Percentiles rank a stretch among this genome's conserved stretches.
Evolutionary conservation across 2,113 vertebrate species (phyloP).

Genomic region (Chionis minor): DNA sequence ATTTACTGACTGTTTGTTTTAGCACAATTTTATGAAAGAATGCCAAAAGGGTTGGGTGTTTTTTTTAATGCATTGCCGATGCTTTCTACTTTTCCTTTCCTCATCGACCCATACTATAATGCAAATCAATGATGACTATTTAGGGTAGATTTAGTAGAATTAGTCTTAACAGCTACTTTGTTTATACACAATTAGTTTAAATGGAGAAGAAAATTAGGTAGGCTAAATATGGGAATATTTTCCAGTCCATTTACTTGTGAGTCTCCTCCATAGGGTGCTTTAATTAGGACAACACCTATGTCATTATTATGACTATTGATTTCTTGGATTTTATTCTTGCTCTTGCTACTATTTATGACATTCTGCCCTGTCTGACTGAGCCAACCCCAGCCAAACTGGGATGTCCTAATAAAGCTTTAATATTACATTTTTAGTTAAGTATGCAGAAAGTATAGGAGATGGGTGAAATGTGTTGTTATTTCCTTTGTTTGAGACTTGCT

Average conservation of each 20-base stretch:
- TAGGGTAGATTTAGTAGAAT: constrained; percentile 54
- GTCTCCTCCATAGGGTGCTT: not conserved
- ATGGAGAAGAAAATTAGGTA: constrained; percentile 51
- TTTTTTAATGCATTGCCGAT: not conserved
- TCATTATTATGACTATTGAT: constrained; percentile 26
- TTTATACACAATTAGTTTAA: constrained; percentile 61
- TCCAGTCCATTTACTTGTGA: constrained; percentile 32
- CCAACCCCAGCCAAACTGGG: not conserved
- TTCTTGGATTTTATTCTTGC: not conserved
- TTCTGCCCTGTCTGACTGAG: not conserved
- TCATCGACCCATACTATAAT: not conserved
- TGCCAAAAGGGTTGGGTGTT: rapidly evolving
- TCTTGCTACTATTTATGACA: not conserved
- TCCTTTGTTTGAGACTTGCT: not conserved
- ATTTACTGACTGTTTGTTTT: not conserved
- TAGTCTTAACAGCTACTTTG: constrained; percentile 49
- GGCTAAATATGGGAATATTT: constrained; percentile 58
- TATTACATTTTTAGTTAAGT: not conserved
- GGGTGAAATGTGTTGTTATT: not conserved
- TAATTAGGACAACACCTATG: not conserved
- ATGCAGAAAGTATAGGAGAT: not conserved
- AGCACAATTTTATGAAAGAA: not conserved
- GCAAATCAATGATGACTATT: constrained; percentile 46
- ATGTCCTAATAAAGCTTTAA: not conserved
- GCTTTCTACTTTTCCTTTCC: constrained; percentile 22